Conservation (phyloP, 1,140 invertebrate genomes). For the Lethrus apterus region DNA sequence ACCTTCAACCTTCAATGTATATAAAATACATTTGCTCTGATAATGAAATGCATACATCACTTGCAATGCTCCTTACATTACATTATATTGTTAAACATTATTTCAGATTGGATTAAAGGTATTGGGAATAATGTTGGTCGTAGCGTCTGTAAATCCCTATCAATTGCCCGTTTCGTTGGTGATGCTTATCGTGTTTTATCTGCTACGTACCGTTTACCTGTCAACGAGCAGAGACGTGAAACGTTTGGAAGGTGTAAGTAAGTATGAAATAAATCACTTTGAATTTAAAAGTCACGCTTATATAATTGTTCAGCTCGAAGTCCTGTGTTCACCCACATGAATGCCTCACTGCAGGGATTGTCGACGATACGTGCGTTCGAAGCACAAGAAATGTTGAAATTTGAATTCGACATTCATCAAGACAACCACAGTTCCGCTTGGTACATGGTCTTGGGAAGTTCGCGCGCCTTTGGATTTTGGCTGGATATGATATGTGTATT, state of each 20-base stretch:
- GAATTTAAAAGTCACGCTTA: not conserved
- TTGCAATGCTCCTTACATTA: not conserved
- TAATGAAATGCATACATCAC: not conserved
- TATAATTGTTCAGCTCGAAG: conserved; percentile 50
- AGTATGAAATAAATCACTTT: conserved; percentile 7
- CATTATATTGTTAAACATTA: not conserved
- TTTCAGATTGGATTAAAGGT: conserved; percentile 10
- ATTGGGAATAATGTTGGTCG: conserved; percentile 41
- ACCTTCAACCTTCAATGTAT: not conserved
- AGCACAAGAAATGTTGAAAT: conserved; percentile 67
- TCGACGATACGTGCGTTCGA: conserved; percentile 82
- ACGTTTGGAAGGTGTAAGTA: conserved; percentile 22
- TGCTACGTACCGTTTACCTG: conserved; percentile 16
- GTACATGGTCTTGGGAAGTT: conserved; percentile 54
- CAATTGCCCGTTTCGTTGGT: conserved; percentile 37
- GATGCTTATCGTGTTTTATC: conserved; percentile 16
- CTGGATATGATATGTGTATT: conserved; percentile 68
- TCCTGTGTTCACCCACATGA: conserved; percentile 83
- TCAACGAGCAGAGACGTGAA: conserved; percentile 18
- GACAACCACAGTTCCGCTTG: conserved; percentile 62
- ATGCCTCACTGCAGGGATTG: conserved; percentile 80
- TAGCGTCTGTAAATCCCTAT: conserved; percentile 63
- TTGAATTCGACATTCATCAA: conserved; percentile 76
- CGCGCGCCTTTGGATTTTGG: conserved; percentile 65
- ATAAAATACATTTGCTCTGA: not conserved